Evolutionary conservation across 2,797 vertebrate genomes (phyloP), one percentile per base, ranked within the genome.

Genomic region (Salmo trutta): DNA sequence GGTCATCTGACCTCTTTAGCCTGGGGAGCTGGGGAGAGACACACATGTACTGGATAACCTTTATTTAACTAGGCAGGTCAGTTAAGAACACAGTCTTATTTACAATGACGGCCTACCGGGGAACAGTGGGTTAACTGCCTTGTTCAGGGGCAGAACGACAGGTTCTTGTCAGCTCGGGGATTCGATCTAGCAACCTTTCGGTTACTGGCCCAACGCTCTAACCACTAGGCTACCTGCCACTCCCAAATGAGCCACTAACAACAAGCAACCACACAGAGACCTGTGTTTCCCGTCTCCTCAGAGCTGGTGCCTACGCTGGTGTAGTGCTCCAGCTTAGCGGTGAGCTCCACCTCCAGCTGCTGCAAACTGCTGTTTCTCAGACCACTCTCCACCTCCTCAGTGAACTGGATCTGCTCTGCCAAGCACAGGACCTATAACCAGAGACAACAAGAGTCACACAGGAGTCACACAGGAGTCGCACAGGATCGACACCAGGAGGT

Each of bases 401-500:
- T 99, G 79, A 99, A 99, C 80, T 96, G 96, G 91, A 99, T 98
- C 93, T 99, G 97, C 79, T 99, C 98, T 64, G 97, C 98, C 68
- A 99, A 89, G 89, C 95, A 99, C 67, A 99, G 89, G 89, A 99
- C 95, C 98, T 99, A 47, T 10, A 47, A 10, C 41, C 41, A 2
- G 41, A 47, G 10, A 65, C 41, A 53, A 36, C 17, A 54, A 78
- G 33, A 79, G 47, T 1, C 33, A 76, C n/a, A 56, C 64, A 36
- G 76, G 68, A 70, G 41, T 47, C 41, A 2, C 0, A 41, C 36
- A 41, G 6, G 8, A 41, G 36, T 41, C 2, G 2, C 8, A 47
- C 41, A 3, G 10, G 41, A 12, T 95, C 98, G 99, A 85, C 73
- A 67, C 53, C 16, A 53, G 78, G n/a, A 77, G 62, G 74, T 21